phyloP scores from a whole-genome alignment of 2,113 vertebrate genomes.

The Climacteris rufus region DNA sequence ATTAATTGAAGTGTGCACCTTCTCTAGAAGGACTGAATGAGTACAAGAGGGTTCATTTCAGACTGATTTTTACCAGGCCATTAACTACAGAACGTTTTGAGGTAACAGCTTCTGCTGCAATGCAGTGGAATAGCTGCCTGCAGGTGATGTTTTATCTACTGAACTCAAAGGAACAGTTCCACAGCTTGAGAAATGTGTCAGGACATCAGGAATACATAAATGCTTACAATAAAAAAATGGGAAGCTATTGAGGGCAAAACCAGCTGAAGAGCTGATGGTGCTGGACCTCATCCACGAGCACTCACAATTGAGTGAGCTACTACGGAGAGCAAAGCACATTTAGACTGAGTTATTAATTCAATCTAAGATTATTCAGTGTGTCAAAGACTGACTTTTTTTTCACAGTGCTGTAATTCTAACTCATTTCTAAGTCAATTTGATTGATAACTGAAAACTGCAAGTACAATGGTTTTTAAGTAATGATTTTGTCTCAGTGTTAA shows the following conservation, averaged over 20 bases:
- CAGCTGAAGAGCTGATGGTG: constrained; percentile 4
- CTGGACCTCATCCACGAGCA: neutral
- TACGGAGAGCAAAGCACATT: constrained; percentile 7
- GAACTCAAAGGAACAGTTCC: neutral
- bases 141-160: neutral
- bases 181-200: neutral
- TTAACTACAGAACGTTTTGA: neutral
- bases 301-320: neutral
- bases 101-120: neutral
- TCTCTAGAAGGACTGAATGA: neutral
- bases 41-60: neutral
- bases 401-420: neutral
- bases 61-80: neutral
- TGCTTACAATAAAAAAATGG: neutral
- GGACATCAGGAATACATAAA: neutral
- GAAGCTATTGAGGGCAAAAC: neutral
- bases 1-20: neutral
- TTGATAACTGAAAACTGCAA: constrained; percentile 23
- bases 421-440: constrained; percentile 9
- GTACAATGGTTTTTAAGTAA: neutral
- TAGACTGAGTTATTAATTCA: neutral
- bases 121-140: neutral
- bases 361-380: neutral
- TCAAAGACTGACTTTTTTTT: neutral
- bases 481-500: neutral